Evolutionary conservation across 35 echinoderm and acorn worm genomes (phyloP), one percentile per base, ranked within the genome.

Genomic region (Apostichopus californicus): DNA sequence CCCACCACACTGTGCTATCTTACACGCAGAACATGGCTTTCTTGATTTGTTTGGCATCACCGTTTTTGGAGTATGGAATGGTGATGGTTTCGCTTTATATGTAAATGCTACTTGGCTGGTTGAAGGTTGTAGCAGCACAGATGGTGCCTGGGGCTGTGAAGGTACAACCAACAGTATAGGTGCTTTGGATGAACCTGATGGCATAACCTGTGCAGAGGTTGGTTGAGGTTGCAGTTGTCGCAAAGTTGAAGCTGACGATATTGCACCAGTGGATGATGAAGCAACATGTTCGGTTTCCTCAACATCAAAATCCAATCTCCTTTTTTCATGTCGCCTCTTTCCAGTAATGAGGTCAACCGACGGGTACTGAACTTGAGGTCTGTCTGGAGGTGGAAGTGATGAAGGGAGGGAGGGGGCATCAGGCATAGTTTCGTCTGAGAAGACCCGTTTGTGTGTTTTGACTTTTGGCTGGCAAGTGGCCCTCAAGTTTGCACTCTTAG

Each of bases 11-110:
- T 25, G 25, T 25, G 86, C 66, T 6, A 86, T 61, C 21, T 91
- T 21, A 94, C 93, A 94, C 13, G 93, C 93, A 83, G 93, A 90
- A 73, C 93, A 94, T 23, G 93, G 93, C 57, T 94, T 94, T 55
- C 64, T 91, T 7, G 93, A 94, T 81, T 17, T 15, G 12, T 93
- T 93, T 14, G 93, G 93, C 22, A 81, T 91, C 17, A 34, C 9
- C 34, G 9, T 9, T 73, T 91, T 92, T 24, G 78, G 73, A 20
- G 83, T 11, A 46, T 86, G 87, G 9, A 87, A 61, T 91, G 87
- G 93, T 15, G 93, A 72, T 63, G 93, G 93, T 59, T 83, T 18
- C 70, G 90, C 57, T 92, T 26, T 56, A 4, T 90, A 55, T 55
- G 87, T 94, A 25, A 94, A 94, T 52, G 93, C 81, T n/a, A 77